Conservation (phyloP, 2,888 invertebrate genomes). For the Cephus sareptanus region DNA sequence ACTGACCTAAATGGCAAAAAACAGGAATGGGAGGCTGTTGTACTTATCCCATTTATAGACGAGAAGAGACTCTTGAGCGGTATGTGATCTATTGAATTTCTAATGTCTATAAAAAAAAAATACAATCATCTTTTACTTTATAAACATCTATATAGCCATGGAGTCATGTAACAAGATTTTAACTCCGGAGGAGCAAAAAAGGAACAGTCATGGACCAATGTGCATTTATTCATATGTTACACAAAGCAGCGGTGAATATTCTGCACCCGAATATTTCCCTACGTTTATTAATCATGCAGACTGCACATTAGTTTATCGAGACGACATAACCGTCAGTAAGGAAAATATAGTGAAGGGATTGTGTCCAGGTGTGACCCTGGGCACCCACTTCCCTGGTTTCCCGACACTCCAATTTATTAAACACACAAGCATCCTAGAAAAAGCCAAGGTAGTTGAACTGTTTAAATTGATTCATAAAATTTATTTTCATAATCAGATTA, state of each 20-base stretch:
- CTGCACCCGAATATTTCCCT: conserved; percentile 75
- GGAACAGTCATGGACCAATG: conserved; percentile 92
- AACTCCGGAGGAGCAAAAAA: conserved; percentile 75
- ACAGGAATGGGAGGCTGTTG: conserved; percentile 97
- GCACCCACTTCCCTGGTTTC: conserved; percentile 89
- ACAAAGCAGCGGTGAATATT: conserved; percentile 71
- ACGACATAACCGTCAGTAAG: conserved; percentile 71
- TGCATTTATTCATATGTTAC: conserved; percentile 77
- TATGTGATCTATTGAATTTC: conserved; percentile 19
- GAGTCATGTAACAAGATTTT: conserved; percentile 74
- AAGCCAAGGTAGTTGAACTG: conserved; percentile 55
- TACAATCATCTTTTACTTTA: background rate
- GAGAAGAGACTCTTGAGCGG: conserved; percentile 70
- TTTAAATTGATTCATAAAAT: conserved; percentile 8
- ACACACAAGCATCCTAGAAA: conserved; percentile 73
- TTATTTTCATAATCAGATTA: background rate
- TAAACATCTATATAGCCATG: conserved; percentile 72
- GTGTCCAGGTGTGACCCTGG: conserved; percentile 74
- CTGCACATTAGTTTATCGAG: conserved; percentile 67
- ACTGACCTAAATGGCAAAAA: conserved; percentile 96
- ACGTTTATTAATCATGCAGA: conserved; percentile 71
- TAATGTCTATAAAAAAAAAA: background rate
- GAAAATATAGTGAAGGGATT: conserved; percentile 76
- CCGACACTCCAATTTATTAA: conserved; percentile 89
- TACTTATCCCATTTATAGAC: conserved; percentile 92